Conservation (phyloP, 2,113 vertebrate genomes). For the Burhinus oedicnemus region DNA sequence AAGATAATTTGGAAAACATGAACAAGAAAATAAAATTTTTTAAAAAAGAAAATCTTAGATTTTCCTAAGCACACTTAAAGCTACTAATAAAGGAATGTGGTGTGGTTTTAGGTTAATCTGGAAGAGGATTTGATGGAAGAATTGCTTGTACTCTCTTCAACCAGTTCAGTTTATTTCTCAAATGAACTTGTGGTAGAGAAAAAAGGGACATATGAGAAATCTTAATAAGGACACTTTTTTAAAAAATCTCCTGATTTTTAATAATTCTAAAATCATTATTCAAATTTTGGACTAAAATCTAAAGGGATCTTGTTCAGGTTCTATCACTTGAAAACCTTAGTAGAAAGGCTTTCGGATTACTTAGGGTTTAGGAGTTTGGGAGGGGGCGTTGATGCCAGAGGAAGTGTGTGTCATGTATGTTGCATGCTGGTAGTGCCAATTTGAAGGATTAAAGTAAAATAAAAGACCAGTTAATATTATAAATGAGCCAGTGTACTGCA, state of each 20-base stretch:
- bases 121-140: background rate
- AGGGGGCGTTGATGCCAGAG: background rate
- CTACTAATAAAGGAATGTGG: background rate
- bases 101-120: background rate
- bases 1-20: background rate
- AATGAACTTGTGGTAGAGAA: background rate
- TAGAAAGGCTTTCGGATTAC: background rate
- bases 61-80: background rate
- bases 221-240: background rate
- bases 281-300: background rate
- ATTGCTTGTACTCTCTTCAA: background rate
- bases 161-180: background rate
- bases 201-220: background rate
- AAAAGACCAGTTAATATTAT: background rate
- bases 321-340: background rate
- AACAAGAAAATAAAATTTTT: background rate
- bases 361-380: background rate
- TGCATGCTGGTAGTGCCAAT: background rate
- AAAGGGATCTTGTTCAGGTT: background rate
- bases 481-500: background rate
- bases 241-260: background rate
- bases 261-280: background rate
- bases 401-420: background rate
- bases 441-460: conserved; percentile 3
- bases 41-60: background rate